A percentile compares a stretch with the other conserved stretches of the same genome.
Evolutionary conservation across 1,140 invertebrate species (phyloP).

Genomic region (Drosophila elegans): DNA sequence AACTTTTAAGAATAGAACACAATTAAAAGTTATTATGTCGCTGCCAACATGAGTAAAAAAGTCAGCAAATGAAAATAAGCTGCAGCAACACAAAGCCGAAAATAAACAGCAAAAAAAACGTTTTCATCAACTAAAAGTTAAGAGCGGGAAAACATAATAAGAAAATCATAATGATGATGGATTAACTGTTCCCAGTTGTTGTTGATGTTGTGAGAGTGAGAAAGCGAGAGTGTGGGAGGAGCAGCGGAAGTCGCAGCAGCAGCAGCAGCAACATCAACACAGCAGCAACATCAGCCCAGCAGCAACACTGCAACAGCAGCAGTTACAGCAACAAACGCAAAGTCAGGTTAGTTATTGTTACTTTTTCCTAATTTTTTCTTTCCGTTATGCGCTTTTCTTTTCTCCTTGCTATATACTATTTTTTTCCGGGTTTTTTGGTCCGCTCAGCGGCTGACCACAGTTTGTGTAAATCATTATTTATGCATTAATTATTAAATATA

Average conservation of each 20-base stretch:
- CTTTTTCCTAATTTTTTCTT: slow-evolving; percentile 2
- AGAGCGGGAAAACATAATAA: slow-evolving; percentile 31
- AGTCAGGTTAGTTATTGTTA: slow-evolving; percentile 59
- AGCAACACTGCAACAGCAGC: slow-evolving; percentile 38
- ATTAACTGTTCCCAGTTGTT: slow-evolving; percentile 66
- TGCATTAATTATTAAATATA: slow-evolving; percentile 69
- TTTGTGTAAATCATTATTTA: slow-evolving; percentile 71
- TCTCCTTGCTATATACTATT: slow-evolving; percentile 18
- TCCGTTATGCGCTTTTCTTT: slow-evolving; percentile 20
- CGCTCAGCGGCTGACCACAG: slow-evolving; percentile 30
- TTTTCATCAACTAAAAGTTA: slow-evolving; percentile 26
- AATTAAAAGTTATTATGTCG: slow-evolving; percentile 56
- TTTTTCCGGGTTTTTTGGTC: slow-evolving; percentile 19
- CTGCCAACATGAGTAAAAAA: slow-evolving; percentile 53
- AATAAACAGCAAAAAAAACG: slow-evolving; percentile 27
- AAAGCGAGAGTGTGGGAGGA: slow-evolving; percentile 18
- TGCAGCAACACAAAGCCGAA: slow-evolving; percentile 19
- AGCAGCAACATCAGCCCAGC: slow-evolving; percentile 28
- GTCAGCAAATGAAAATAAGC: slow-evolving; percentile 34
- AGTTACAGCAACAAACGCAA: slow-evolving; percentile 15
- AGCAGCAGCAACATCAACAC: slow-evolving; percentile 28
- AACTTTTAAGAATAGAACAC: slow-evolving; percentile 8
- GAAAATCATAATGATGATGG: slow-evolving; percentile 77
- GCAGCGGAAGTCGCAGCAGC: slow-evolving; percentile 35
- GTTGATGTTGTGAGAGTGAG: slow-evolving; percentile 31